A percentile compares a stretch with the other conserved stretches of the same genome.
phyloP scores from a whole-genome alignment of 1,140 invertebrate species.

The Drosophila serrata region DNA sequence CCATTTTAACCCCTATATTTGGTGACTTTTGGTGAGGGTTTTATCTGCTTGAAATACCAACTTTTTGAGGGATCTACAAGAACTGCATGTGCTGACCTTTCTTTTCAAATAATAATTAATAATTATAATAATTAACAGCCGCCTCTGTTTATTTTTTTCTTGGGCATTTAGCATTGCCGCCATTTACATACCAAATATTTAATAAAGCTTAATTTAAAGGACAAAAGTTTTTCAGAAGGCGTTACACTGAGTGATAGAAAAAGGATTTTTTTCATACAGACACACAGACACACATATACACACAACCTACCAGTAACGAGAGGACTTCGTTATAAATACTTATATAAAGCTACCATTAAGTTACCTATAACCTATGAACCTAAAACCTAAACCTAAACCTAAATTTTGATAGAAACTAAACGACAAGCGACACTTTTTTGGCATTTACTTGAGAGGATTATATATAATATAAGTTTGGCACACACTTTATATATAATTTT shows the following conservation, averaged over 20 bases:
- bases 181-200: slow-evolving; percentile 78
- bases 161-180: slow-evolving; percentile 73
- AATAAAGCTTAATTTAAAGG: slow-evolving; percentile 55
- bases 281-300: background rate
- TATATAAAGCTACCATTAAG: slow-evolving; percentile 74
- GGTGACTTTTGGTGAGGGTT: slow-evolving; percentile 64
- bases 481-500: slow-evolving; percentile 69
- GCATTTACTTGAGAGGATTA: slow-evolving; percentile 81
- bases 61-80: background rate
- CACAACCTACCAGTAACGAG: slow-evolving; percentile 40
- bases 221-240: slow-evolving; percentile 51
- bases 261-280: slow-evolving; percentile 50
- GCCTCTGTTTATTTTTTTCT: slow-evolving; percentile 10
- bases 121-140: slow-evolving; percentile 21
- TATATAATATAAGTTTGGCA: slow-evolving; percentile 67
- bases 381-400: slow-evolving; percentile 35
- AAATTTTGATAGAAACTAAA: slow-evolving; percentile 52
- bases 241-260: slow-evolving; percentile 71
- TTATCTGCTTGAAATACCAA: slow-evolving; percentile 41
- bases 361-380: slow-evolving; percentile 42
- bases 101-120: slow-evolving; percentile 20
- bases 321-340: slow-evolving; percentile 62
- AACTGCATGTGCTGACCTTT: slow-evolving; percentile 53
- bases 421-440: slow-evolving; percentile 66
- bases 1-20: slow-evolving; percentile 21